phyloP scores from a whole-genome alignment of 2,113 vertebrate genomes.

The Oncorhynchus tshawytscha region DNA sequence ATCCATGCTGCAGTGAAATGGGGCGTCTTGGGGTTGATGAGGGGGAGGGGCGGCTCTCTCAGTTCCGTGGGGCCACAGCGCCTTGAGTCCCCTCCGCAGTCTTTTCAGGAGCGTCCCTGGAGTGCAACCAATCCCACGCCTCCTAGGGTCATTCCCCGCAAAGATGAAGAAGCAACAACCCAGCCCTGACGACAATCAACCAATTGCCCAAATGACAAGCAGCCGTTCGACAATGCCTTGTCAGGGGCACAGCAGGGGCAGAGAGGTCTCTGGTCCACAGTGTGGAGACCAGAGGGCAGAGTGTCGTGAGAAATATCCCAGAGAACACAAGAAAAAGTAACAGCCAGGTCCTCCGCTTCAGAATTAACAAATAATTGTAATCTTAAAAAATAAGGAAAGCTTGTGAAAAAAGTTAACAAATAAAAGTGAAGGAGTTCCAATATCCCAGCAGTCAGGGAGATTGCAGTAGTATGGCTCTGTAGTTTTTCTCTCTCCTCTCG shows the following conservation, averaged over 20 bases:
- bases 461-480: slow-evolving; percentile 41
- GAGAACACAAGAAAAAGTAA: slow-evolving; percentile 1
- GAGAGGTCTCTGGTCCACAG: not conserved
- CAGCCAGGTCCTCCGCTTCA: slow-evolving; percentile 44
- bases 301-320: slow-evolving; percentile 23
- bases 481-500: slow-evolving; percentile 59
- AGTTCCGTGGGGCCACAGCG: not conserved
- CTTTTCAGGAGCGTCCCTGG: slow-evolving; percentile 27
- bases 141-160: slow-evolving; percentile 35
- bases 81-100: not conserved
- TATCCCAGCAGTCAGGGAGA: not conserved
- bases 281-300: slow-evolving; percentile 6
- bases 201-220: not conserved
- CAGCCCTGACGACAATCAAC: not conserved
- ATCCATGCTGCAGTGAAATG: slow-evolving; percentile 66
- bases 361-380: not conserved
- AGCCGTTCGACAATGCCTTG: not conserved
- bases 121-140: slow-evolving; percentile 26
- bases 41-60: not conserved
- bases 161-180: slow-evolving; percentile 4
- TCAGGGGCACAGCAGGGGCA: not conserved
- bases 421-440: slow-evolving; percentile 31
- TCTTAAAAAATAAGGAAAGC: not conserved
- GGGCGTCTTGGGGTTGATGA: slow-evolving; percentile 17
- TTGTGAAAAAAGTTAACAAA: slow-evolving; percentile 1